Conservation (phyloP, 2,113 vertebrate species). For the Talpa occidentalis region DNA sequence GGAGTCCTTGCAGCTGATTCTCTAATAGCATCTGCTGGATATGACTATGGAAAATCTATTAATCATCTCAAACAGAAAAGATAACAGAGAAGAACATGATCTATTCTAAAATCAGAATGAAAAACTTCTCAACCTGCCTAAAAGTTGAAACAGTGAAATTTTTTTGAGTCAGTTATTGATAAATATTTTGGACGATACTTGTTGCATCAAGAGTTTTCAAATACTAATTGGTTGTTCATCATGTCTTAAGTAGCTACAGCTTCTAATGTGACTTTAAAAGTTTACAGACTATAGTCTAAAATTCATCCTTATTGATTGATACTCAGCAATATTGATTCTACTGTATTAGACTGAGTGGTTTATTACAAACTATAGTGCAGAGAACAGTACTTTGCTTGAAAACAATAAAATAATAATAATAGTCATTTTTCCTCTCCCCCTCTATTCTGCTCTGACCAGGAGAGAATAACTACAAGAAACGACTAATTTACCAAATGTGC, state of each 20-base stretch:
- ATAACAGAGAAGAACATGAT: background rate
- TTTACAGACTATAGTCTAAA: conserved; percentile 45
- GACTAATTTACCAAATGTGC: conserved; percentile 82
- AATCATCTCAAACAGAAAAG: conserved; percentile 38
- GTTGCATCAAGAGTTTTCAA: background rate
- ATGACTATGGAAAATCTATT: background rate
- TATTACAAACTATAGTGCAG: conserved; percentile 74
- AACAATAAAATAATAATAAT: conserved; percentile 81
- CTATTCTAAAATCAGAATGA: background rate
- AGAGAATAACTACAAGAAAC: conserved; percentile 81
- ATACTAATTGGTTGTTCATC: background rate
- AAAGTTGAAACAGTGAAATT: background rate
- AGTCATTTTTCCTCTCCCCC: conserved; percentile 75
- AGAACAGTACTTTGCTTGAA: conserved; percentile 73
- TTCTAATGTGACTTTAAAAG: conserved; percentile 15
- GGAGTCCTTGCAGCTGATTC: background rate
- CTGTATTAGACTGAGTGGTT: conserved; percentile 75
- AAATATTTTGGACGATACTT: background rate
- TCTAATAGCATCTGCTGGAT: background rate
- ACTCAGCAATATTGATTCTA: conserved; percentile 70
- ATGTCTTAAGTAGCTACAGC: background rate
- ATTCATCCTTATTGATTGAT: conserved; percentile 67
- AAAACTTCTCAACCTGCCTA: background rate
- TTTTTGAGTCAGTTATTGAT: background rate
- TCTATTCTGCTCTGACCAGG: conserved; percentile 73